These are phyloP conservation scores for Mastacembelus armatus DNA, from an alignment of 2,797 vertebrate genomes.

Conservation along the genomic window DNA sequence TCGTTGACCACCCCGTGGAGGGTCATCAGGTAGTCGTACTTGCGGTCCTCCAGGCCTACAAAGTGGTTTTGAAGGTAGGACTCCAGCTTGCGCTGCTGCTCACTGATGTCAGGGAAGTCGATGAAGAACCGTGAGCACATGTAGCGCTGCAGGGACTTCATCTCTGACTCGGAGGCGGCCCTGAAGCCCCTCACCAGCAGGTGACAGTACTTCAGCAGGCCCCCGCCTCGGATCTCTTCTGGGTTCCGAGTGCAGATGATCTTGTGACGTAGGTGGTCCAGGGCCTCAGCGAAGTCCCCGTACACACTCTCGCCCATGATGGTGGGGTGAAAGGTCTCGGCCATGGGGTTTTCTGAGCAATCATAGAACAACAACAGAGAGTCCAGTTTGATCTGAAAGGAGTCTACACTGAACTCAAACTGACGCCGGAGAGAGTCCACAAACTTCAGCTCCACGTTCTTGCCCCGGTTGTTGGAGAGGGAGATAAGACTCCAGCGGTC, in stretches of 20 bases:
- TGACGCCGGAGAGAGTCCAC: slow-evolving; percentile 97
- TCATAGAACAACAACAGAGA: slow-evolving; percentile 98
- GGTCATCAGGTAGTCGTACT: slow-evolving; percentile 99
- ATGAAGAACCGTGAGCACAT: slow-evolving; percentile 99
- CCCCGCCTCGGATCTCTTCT: slow-evolving; percentile 97
- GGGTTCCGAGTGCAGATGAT: slow-evolving; percentile 97
- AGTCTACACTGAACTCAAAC: slow-evolving; percentile 99
- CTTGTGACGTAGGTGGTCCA: slow-evolving; percentile 97
- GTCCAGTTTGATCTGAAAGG: slow-evolving; percentile 98
- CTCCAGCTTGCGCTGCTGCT: slow-evolving; percentile 98
- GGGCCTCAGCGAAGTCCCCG: slow-evolving; percentile 93
- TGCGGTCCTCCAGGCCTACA: slow-evolving; percentile 98
- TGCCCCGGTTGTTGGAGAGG: slow-evolving; percentile 98
- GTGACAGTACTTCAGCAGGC: slow-evolving; percentile 98
- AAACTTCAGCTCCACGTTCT: slow-evolving; percentile 99
- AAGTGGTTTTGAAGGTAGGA: slow-evolving; percentile 99
- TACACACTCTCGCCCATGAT: slow-evolving; percentile 97
- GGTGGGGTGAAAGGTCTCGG: slow-evolving; percentile 96
- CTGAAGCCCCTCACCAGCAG: slow-evolving; percentile 96
- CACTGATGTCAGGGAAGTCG: slow-evolving; percentile 97
- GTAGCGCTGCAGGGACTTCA: slow-evolving; percentile 98
- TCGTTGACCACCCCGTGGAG: slow-evolving; percentile 97
- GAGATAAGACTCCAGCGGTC: slow-evolving; percentile 99
- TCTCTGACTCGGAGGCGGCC: slow-evolving; percentile 93
- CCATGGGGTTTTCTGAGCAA: slow-evolving; percentile 98